Evolutionary conservation across 1,140 invertebrate species (phyloP), one percentile per base, ranked within the genome.

Genomic region (Penaeus indicus): DNA sequence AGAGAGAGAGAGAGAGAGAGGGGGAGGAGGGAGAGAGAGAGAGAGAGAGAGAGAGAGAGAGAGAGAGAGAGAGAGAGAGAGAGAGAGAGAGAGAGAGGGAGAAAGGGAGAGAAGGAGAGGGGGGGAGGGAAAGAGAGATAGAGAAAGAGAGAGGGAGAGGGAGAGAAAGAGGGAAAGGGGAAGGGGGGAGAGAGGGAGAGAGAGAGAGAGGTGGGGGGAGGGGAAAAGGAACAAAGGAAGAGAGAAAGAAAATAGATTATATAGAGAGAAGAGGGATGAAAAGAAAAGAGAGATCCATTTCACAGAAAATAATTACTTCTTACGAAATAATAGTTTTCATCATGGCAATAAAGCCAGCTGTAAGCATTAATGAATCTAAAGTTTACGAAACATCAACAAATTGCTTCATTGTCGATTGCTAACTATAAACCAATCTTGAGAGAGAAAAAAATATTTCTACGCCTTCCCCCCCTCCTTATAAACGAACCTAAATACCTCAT

Each of bases 21-120:
- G 61, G 27, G 81, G 32, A 21, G 80, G 62, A 47, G 80, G n/a
- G 62, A 19, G 77, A 32, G 77, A n/a, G 38, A 79, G 77, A n/a
- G 16, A 32, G 38, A 3, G 22, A 54, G 75, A 8, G 32, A 47
- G 21, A 25, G 22, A 1, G 77, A 79, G 60, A 38, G 38, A 79
- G 42, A 13, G 72, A 19, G 72, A 21, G 60, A 21, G 25, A 7
- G 77, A 16, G 22, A 47, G 77, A 27, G 77, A 38, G 38, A n/a
- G 27, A 4, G 22, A 42, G 11, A 0, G 42, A 22, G 47, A 22
- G 60, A 47, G 22, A 32, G 25, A 54, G 60, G 38, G 25, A 54
- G 77, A 47, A 38, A 79, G 77, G 25, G 77, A 79, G 77, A 27
- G 77, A 42, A 38, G 60, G 77, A 79, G 32, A 47, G 77, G 54